Evolutionary conservation across 2,888 invertebrate genomes (phyloP), one percentile per base, ranked within the genome.

Genomic region (Heliconius sara): DNA sequence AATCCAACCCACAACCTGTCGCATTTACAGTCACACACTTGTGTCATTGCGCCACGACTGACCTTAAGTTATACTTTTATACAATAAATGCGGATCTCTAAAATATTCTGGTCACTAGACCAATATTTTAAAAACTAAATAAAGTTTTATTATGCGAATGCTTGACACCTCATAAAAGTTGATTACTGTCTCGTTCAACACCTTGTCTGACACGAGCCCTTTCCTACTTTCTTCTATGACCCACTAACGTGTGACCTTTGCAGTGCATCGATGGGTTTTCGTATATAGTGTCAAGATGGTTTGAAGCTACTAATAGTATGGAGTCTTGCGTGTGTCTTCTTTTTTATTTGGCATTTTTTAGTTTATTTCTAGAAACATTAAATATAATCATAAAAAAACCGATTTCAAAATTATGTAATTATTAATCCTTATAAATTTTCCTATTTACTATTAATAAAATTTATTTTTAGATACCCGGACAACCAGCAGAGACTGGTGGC

Each of bases 221-320:
- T 84, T 77, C 80, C 84, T 80, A 84, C 85, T 87, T 86, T 86
- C 86, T 84, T 86, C 84, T 80, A 76, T 81, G 85, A 82, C 86
- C 86, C 74, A 87, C 82, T 86, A 80, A 86, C 84, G 76, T 83
- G 67, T 82, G 83, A 84, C 86, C 85, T 84, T 83, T 79, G 68
- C 79, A 83, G 43, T 78, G 80, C 77, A 78, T 52, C 60, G 47
- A 67, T 68, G 74, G 27, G 30, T 30, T 74, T 63, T 74, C 68
- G 47, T 63, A 75, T 60, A 47, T 65, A 5, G 39, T 57, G 19
- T 57, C 12, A 57, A 10, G 12, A 73, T 73, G 57, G 30, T 13
- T 22, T 47, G 4, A 13, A 34, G 30, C 10, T 30, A 12, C 22
- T 71, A 27, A 52, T 57, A 57, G 3, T 70, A 19, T 10, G 39